Conservation (phyloP, 1,140 invertebrate species). For the Solenopsis fugax region DNA sequence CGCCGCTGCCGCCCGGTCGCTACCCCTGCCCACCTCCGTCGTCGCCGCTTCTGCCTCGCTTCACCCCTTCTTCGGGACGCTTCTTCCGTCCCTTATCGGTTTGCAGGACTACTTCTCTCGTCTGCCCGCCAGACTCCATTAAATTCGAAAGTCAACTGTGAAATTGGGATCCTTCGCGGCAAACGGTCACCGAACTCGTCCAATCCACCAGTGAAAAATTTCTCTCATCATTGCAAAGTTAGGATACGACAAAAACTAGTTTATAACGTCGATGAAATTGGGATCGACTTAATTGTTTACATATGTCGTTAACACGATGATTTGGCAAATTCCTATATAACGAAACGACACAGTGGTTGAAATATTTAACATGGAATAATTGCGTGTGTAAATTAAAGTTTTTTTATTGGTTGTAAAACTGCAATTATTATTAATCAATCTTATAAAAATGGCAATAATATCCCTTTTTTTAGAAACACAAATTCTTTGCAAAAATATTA, state of each 20-base stretch:
- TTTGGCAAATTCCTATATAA: neutral
- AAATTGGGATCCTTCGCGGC: constrained; percentile 68
- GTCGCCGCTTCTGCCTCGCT: constrained; percentile 56
- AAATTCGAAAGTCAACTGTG: constrained; percentile 78
- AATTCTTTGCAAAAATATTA: constrained; percentile 3
- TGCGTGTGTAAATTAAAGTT: neutral
- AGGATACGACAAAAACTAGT: neutral
- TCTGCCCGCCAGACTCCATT: constrained; percentile 74
- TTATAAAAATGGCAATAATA: neutral
- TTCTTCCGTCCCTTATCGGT: constrained; percentile 70
- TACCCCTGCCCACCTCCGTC: constrained; percentile 35
- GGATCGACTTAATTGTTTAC: constrained; percentile 27
- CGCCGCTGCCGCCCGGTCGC: constrained; percentile 53
- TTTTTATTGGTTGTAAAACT: neutral
- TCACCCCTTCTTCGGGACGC: constrained; percentile 63
- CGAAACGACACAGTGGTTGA: neutral
- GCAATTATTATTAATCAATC: neutral
- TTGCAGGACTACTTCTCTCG: constrained; percentile 61
- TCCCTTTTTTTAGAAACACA: neutral
- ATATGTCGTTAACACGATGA: neutral
- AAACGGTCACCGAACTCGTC: constrained; percentile 51
- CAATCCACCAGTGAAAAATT: constrained; percentile 58
- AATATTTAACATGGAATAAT: neutral
- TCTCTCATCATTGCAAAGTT: constrained; percentile 5
- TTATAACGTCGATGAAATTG: neutral